Base-by-base conservation (phyloP, 2,797 vertebrate species). In the Clamator glandarius region DNA sequence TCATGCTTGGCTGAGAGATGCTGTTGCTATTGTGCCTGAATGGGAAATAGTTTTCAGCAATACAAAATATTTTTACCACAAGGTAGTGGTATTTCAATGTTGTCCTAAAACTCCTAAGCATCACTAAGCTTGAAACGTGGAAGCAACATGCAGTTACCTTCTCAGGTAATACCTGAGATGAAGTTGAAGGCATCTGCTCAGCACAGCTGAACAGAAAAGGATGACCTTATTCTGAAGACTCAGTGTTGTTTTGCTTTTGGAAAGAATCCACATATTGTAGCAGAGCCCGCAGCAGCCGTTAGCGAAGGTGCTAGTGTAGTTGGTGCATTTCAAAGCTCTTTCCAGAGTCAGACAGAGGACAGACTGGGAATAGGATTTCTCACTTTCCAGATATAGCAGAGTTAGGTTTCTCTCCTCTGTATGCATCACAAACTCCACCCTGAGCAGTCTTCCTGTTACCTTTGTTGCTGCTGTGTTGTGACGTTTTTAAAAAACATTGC, bases 301-400 rank as follows among this genome's bases (percentile, higher is more conserved):
- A 44, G 20, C 11, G 19, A 12, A 48, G 54, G 28, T 57, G 64
- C 8, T 67, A 19, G 8, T 0, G 1, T 8, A 35, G 41, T 24
- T 12, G 13, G 12, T 10, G 15, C 19, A 39, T 35, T 74, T 63
- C 64, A 28, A 61, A 41, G 52, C 2, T 20, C 46, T 61, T 11
- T 64, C 66, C 48, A 73, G 69, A 70, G 13, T 35, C 31, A 64
- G 28, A 21, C 13, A 20, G 41, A 39, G 39, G 50, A 20, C 1
- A 26, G 13, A 6, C 26, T 17, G 76, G 54, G 52, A 81, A 63
- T 19, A 35, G 10, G 21, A 29, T 26, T 15, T 80, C 61, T 72
- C 46, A 21, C 59, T 64, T 74, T 9, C 20, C 39, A 44, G 10
- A 18, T 63, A 6, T 6, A 35, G 7, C 3, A 8, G 15, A 41